Evolutionary conservation across 2,797 vertebrate genomes (phyloP).

Genomic region (Prionace glauca): DNA sequence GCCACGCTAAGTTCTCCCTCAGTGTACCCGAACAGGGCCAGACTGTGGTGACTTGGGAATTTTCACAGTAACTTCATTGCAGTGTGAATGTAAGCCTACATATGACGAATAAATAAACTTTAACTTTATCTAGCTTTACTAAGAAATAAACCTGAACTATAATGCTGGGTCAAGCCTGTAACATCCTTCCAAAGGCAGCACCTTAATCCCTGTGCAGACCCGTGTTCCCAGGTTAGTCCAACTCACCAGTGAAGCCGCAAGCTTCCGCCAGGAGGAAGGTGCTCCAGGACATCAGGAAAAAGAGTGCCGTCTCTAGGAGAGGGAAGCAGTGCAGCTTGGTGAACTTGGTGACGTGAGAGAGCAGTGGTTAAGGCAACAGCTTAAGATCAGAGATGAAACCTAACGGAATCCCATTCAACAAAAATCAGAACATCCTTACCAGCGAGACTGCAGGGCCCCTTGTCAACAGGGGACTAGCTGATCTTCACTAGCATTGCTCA

Average conservation of each 20-base stretch:
- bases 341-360: slow-evolving; percentile 93
- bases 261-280: slow-evolving; percentile 93
- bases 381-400: background rate
- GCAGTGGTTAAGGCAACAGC: slow-evolving; percentile 43
- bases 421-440: background rate
- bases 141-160: too few species aligned
- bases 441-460: background rate
- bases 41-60: too few species aligned
- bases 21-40: too few species aligned
- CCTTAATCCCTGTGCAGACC: too few species aligned
- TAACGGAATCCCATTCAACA: background rate
- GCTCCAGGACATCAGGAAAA: slow-evolving; percentile 98
- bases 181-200: too few species aligned
- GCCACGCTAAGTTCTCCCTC: too few species aligned
- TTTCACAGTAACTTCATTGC: too few species aligned
- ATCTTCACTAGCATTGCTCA: background rate
- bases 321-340: slow-evolving; percentile 96
- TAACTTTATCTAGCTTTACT: too few species aligned
- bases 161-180: too few species aligned
- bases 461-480: background rate
- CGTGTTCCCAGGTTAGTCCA: background rate
- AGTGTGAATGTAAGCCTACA: too few species aligned
- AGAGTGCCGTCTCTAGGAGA: slow-evolving; percentile 91
- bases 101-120: too few species aligned
- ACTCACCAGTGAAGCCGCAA: slow-evolving; percentile 87